Evolutionary conservation across 2,797 vertebrate species (phyloP).

Genomic region (Catharus ustulatus): DNA sequence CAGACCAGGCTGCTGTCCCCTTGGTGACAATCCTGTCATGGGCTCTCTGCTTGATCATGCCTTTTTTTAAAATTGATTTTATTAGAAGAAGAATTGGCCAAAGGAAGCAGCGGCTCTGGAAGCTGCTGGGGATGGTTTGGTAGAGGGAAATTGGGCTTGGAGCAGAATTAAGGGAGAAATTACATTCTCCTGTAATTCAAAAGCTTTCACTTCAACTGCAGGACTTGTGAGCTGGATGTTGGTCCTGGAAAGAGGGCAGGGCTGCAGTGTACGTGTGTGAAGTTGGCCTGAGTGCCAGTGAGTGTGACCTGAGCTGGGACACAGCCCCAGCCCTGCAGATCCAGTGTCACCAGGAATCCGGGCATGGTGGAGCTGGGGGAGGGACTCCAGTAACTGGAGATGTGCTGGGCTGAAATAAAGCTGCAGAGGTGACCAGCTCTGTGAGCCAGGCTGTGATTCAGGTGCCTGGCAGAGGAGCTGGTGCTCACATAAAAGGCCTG

Average conservation of each 20-base stretch:
- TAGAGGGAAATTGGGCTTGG: not conserved
- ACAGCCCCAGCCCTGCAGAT: not conserved
- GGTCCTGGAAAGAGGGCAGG: not conserved
- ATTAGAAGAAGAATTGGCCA: too few species aligned
- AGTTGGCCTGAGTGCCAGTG: fast-evolving
- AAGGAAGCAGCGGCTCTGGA: not conserved
- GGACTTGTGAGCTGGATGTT: not conserved
- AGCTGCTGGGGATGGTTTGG: not conserved
- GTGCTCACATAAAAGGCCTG: not conserved
- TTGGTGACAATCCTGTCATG: not conserved
- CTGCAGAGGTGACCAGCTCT: not conserved
- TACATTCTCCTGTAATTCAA: not conserved
- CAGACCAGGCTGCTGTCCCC: not conserved
- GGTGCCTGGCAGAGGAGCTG: not conserved
- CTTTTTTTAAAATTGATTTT: not conserved
- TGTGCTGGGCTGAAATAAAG: conserved; percentile 43
- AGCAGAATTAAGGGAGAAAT: not conserved
- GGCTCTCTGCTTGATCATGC: not conserved
- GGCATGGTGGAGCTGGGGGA: not conserved
- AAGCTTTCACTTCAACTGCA: not conserved
- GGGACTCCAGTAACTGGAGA: conserved; percentile 14
- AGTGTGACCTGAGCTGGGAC: not conserved
- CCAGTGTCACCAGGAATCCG: conserved; percentile 33
- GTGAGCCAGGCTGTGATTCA: not conserved
- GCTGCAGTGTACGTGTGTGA: fast-evolving